Conservation (phyloP, 2,797 vertebrate species). For the Xenops minutus region DNA sequence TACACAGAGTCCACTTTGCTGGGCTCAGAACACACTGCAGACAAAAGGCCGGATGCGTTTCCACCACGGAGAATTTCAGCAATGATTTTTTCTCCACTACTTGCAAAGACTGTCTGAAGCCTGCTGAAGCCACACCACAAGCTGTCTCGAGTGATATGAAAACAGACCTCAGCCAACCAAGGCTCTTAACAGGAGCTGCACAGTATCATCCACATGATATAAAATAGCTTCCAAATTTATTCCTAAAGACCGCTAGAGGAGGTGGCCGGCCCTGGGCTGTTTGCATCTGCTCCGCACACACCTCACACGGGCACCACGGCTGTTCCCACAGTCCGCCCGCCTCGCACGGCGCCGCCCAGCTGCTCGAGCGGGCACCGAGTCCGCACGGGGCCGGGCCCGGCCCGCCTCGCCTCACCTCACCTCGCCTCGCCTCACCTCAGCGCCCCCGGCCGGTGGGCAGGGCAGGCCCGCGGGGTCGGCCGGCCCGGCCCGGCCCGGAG, state of each 20-base stretch:
- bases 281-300: neutral
- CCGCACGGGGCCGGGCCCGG: neutral
- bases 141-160: rapidly evolving
- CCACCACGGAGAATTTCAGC: neutral
- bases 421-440: no score
- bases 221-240: neutral
- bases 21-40: neutral
- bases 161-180: neutral
- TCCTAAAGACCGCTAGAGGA: neutral
- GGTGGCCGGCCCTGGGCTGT: rapidly evolving
- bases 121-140: neutral
- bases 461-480: no score
- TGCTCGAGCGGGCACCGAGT: neutral
- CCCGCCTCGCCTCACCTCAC: no score
- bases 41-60: rapidly evolving
- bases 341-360: neutral
- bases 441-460: no score
- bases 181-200: neutral
- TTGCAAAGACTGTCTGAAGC: rapidly evolving
- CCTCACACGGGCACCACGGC: rapidly evolving
- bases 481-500: no score
- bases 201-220: rapidly evolving
- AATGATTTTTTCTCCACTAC: neutral
- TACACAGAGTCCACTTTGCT: rapidly evolving
- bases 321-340: neutral